Base-by-base conservation (phyloP, 2,113 vertebrate genomes). In the Phoxinus phoxinus region DNA sequence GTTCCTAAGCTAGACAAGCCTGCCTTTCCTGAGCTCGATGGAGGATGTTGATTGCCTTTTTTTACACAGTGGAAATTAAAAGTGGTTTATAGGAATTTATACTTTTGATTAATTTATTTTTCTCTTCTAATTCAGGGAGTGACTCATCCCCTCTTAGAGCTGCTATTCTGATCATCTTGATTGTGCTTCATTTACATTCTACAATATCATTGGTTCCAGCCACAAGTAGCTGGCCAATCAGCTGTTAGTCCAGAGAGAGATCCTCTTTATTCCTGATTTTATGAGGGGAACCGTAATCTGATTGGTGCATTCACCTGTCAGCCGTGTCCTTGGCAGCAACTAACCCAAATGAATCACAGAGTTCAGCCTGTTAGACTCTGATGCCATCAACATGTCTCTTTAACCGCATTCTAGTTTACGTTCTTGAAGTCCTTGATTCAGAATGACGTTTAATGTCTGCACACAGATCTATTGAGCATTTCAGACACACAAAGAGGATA, bases 21-120 rank as follows among this genome's bases (percentile, higher is more conserved):
- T 81, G 79, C 41, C 41, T 81, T 48, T 81, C 59, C 35, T 67
- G 25, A 27, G 79, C 79, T 81, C 19, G 44, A 51, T 51, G 30
- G 61, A 78, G 44, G 84, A 78, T 78, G 63, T 58, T 11, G 75
- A 44, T 65, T 77, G 83, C 61, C 84, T 85, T 78, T 78, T 56
- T 79, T 53, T 69, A 79, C 84, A 78, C 41, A 23, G 61, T 78
- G 46, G 84, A 69, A 56, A 69, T 81, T 46, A 51, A 81, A 79
- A 41, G 56, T 75, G 48, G 51, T 74, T 75, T 23, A 76, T 65
- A 76, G 41, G 83, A 76, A 65, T 84, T 76, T 53, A 46, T 77
- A 84, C 25, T 35, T 76, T 23, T 76, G 72, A 32, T 53, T 63
- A n/a, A 51, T 76, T 63, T 65, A 81, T 80, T 80, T 80, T 37